phyloP scores from a whole-genome alignment of 2,888 invertebrate genomes.

The Anoplius nigerrimus region DNA sequence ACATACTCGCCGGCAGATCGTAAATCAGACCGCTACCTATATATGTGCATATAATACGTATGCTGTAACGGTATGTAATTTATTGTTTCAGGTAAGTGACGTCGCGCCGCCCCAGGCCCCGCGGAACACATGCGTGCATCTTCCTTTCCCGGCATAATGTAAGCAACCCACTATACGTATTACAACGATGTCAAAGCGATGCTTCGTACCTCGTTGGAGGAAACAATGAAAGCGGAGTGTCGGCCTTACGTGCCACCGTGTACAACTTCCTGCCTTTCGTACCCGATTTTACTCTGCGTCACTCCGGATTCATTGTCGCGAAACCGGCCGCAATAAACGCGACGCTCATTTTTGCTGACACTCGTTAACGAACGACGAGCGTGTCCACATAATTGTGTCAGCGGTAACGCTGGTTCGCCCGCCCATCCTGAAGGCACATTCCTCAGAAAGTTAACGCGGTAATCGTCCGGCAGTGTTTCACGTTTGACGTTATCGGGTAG shows the following conservation, averaged over 20 bases:
- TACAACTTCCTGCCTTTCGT: constrained; percentile 20
- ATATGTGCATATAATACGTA: constrained; percentile 64
- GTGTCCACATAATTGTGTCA: too few relatives aligned
- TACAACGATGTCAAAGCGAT: constrained; percentile 57
- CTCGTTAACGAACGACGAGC: neutral
- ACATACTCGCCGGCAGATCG: constrained; percentile 59
- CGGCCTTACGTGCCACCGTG: constrained; percentile 6
- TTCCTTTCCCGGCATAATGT: constrained; percentile 70
- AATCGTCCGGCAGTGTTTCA: too few relatives aligned
- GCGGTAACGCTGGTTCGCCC: too few relatives aligned
- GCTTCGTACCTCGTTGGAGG: constrained; percentile 37
- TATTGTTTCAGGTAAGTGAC: constrained; percentile 76
- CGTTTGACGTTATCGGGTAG: too few relatives aligned
- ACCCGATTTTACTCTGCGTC: too few relatives aligned
- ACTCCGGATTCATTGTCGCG: too few relatives aligned
- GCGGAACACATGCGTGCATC: constrained; percentile 66
- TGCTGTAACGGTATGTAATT: constrained; percentile 72
- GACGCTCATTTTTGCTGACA: too few relatives aligned
- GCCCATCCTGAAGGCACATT: too few relatives aligned
- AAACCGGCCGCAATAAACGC: too few relatives aligned
- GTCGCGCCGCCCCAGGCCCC: constrained; percentile 68
- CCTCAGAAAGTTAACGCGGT: too few relatives aligned
- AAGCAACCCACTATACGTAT: constrained; percentile 65
- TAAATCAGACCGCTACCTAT: constrained; percentile 68
- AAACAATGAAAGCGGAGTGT: constrained; percentile 39